Evolutionary conservation across 1,140 invertebrate species (phyloP), one percentile per base, ranked within the genome.

Genomic region (Lutraria rhynchaena): DNA sequence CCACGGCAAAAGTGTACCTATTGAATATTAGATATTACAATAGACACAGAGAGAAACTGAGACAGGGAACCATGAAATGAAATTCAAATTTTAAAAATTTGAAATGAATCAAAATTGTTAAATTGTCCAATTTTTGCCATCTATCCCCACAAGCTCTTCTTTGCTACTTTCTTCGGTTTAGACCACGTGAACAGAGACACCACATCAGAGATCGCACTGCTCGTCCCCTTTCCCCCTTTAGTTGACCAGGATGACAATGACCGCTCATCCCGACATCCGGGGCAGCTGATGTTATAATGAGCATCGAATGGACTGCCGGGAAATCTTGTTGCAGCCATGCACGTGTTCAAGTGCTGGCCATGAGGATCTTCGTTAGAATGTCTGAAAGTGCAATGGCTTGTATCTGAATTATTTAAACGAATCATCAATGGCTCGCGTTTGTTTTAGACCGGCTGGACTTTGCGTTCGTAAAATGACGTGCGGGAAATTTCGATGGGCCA

Each of bases 131-230:
- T 41, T 41, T 5, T 5, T 22, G 24, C 24, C 29, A 3, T 63
- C 24, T 63, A 63, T 17, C 37, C 60, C 60, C 60, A 63, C 3
- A 63, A n/a, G n/a, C 60, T 63, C n/a, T 33, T 63, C 35, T 44
- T 15, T n/a, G 60, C 60, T 11, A 37, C 5, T 24, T 63, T 63
- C 1, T 33, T 37, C 3, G 60, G 60, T 35, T 35, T 63, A n/a
- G 33, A 41, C 7, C 33, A 35, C 4, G 35, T 24, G 24, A 63
- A 63, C 17, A 63, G 44, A 3, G 60, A 35, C 24, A 27, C 55
- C 1, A 19, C n/a, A 2, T 27, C 3, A 27, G 3, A 13, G 3
- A 11, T 27, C 35, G 60, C 60, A 41, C 15, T 41, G n/a, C 33
- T 13, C 24, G 35, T 41, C 1, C n/a, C n/a, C 7, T 11, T 9